Evolutionary conservation across 2,113 vertebrate species (phyloP).

Genomic region (Pachyramphus minor): DNA sequence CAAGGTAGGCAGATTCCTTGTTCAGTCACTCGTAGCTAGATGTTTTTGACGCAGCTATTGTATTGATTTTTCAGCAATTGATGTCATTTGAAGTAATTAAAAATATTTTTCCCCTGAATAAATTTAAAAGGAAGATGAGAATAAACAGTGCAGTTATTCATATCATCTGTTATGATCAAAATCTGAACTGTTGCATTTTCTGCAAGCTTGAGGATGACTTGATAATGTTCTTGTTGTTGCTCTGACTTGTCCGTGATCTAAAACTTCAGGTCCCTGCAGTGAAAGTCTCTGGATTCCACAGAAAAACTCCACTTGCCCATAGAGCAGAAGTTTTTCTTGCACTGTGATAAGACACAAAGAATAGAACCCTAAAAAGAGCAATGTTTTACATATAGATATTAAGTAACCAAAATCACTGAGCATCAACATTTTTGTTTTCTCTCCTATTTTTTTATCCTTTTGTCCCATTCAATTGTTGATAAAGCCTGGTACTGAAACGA

Average conservation of each 20-base stretch:
- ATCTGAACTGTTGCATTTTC: not conserved
- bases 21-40: not conserved
- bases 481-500: no score
- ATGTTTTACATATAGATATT: not conserved
- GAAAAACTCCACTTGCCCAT: not conserved
- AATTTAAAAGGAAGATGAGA: not conserved
- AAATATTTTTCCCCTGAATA: not conserved
- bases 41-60: not conserved
- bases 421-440: not conserved
- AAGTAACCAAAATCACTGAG: not conserved
- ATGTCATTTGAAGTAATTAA: not conserved
- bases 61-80: rapidly evolving
- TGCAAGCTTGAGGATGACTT: not conserved
- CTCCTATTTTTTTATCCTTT: not conserved
- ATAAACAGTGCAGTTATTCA: not conserved
- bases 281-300: not conserved
- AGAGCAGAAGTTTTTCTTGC: not conserved
- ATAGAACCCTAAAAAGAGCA: not conserved
- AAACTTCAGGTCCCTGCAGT: not conserved
- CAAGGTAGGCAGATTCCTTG: slow-evolving; percentile 62
- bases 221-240: not conserved
- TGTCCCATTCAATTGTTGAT: not conserved
- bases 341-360: not conserved
- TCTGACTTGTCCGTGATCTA: not conserved
- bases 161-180: not conserved